phyloP scores from a whole-genome alignment of 2,797 vertebrate species.

The Anableps anableps region DNA sequence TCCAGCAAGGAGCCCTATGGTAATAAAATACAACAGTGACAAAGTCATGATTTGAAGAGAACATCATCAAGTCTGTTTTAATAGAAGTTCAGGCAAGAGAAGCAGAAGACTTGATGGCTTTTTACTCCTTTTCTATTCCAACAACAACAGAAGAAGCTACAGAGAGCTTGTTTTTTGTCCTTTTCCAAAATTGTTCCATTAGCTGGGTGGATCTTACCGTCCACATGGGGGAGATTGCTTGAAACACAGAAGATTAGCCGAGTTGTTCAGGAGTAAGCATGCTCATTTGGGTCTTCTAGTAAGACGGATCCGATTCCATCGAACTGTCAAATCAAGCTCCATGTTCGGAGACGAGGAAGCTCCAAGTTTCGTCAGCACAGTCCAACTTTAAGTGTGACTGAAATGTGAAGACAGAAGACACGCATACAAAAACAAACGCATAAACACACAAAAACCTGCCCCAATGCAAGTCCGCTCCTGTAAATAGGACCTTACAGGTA shows the following conservation, averaged over 20 bases:
- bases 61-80: constrained; percentile 30
- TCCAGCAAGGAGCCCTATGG: constrained; percentile 12
- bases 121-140: constrained; percentile 43
- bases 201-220: constrained; percentile 57
- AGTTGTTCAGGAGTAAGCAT: constrained; percentile 43
- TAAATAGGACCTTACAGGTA: constrained; percentile 26
- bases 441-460: constrained; percentile 9
- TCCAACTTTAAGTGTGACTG: constrained; percentile 39
- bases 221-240: constrained; percentile 33
- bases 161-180: constrained; percentile 13
- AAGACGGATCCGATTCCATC: constrained; percentile 36
- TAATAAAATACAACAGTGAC: constrained; percentile 33
- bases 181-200: constrained; percentile 35
- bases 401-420: constrained; percentile 51
- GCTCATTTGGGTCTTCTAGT: constrained; percentile 19
- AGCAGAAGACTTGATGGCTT: constrained; percentile 56
- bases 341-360: constrained; percentile 22
- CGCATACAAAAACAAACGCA: constrained; percentile 30
- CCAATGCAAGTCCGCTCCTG: constrained; percentile 26
- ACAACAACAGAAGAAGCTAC: constrained; percentile 31
- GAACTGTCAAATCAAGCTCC: constrained; percentile 30
- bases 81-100: constrained; percentile 60
- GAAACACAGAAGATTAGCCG: constrained; percentile 33
- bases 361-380: constrained; percentile 20
- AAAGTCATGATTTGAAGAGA: constrained; percentile 17